Base-by-base conservation (phyloP, 2,797 vertebrate genomes). In the Choloepus didactylus region DNA sequence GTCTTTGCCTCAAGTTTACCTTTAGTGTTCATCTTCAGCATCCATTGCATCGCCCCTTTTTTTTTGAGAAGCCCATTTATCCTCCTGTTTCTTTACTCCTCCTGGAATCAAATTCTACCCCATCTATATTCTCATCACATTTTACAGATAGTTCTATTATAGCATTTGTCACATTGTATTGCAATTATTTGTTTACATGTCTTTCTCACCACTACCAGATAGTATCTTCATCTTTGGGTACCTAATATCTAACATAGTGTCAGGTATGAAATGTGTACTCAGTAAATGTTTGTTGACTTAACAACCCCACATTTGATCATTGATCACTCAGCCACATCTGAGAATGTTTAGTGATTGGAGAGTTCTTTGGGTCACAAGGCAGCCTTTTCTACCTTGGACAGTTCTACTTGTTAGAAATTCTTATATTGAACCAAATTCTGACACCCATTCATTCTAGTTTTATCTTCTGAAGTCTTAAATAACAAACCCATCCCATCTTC, bases 401-500 rank as follows among this genome's bases (percentile, higher is more conserved):
- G 56, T 83, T 95, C 60, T 95, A 60, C 14, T 91, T 77, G 21
- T 90, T 70, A 77, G 84, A 80, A 89, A 92, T 67, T 87, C 66
- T 92, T 60, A 44, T 87, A 67, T 6, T 62, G 86, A 82, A 75
- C 18, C 85, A 81, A 67, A 77, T 31, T 84, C 44, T 84, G 41
- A 77, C 49, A 88, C 11, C 38, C 35, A 72, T 87, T 89, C 80
- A 79, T 82, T 79, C 41, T 82, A n/a, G 27, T 95, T 95, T 90
- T 92, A 85, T 70, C 85, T 90, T 91, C 51, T 88, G 79, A 93
- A 95, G 82, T 72, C 31, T 88, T 49, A 16, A 25, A 86, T 83
- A 83, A 56, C 46, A 76, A 66, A 86, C 19, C 23, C 70, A 94
- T 6, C 19, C 44, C 25, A 18, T 69, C 31, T 49, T 91, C 27